Conservation (phyloP, 2,797 vertebrate species). For the Phataginus tricuspis region DNA sequence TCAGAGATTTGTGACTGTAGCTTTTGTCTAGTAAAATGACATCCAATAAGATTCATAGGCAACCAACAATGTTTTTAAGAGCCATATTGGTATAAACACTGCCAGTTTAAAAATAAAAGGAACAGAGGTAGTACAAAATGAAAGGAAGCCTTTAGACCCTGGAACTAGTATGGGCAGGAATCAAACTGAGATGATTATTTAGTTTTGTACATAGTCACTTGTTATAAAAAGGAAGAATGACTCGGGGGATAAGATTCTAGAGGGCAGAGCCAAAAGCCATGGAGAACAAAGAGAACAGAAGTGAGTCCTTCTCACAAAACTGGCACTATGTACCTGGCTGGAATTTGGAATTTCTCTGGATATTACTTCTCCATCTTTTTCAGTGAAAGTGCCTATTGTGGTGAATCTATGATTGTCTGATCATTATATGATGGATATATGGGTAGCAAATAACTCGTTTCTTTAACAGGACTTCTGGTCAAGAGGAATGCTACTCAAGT, state of each 20-base stretch:
- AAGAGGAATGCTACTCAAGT: background rate
- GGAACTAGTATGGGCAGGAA: background rate
- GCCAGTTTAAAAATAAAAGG: slow-evolving; percentile 11
- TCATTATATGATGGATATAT: background rate
- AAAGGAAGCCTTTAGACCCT: background rate
- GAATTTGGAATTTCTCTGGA: background rate
- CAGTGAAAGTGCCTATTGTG: background rate
- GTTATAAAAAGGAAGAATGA: slow-evolving; percentile 7
- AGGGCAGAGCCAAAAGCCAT: background rate
- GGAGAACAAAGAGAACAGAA: background rate
- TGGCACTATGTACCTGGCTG: background rate
- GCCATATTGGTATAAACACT: background rate
- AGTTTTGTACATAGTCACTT: background rate
- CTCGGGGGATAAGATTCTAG: background rate
- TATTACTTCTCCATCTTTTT: background rate
- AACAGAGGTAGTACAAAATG: background rate
- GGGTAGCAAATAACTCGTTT: background rate
- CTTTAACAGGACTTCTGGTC: background rate
- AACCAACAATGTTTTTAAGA: background rate
- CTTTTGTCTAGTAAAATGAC: slow-evolving; percentile 18
- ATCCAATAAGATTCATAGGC: background rate
- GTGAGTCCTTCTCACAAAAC: background rate
- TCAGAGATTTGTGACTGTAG: background rate
- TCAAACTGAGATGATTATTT: background rate
- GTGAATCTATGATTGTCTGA: background rate